Evolutionary conservation across 2,797 vertebrate genomes (phyloP), one percentile per base, ranked within the genome.

Genomic region (Discoglossus pictus): DNA sequence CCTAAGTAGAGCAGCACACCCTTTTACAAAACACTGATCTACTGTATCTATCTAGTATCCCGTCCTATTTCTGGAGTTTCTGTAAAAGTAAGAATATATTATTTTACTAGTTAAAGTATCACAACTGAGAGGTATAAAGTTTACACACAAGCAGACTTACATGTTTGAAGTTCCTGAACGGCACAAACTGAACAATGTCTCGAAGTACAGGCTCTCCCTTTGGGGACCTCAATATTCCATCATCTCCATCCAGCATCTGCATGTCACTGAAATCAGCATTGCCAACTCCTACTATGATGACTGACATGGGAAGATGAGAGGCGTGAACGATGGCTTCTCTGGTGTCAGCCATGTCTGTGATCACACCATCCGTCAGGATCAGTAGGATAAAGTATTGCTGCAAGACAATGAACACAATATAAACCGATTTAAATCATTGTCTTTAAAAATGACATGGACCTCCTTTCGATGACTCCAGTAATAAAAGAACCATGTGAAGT

Each of bases 261-360:
- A 99, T 99, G 87, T 99, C 97, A 1, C 95, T 99, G 75, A 99
- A 99, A 79, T 99, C 97, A 0, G 97, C 97, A 0, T 96, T 99
- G 27, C 97, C 97, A 42, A 99, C 92, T 0, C 97, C 97, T 0
- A 98, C 96, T 21, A 99, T 99, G 86, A 99, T 99, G 85, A 99
- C 95, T 0, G 97, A 99, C 97, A 99, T 99, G 79, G 97, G 97
- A 4, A 99, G 91, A 83, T 98, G 96, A 9, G 97, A 99, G 72
- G 97, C 97, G 0, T 98, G 96, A 23, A 99, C 97, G 0, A 99
- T 99, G 83, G 96, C 97, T 85, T 99, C 97, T 18, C 97, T 86
- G 0, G 97, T 99, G 86, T 99, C 97, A 0, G 96, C 97, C 97
- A 99, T 99, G 87, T 99, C 97, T 6, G 97, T 99, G 89, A 99